Conservation (phyloP, 2,888 invertebrate species). For the Galerucella pusilla region DNA sequence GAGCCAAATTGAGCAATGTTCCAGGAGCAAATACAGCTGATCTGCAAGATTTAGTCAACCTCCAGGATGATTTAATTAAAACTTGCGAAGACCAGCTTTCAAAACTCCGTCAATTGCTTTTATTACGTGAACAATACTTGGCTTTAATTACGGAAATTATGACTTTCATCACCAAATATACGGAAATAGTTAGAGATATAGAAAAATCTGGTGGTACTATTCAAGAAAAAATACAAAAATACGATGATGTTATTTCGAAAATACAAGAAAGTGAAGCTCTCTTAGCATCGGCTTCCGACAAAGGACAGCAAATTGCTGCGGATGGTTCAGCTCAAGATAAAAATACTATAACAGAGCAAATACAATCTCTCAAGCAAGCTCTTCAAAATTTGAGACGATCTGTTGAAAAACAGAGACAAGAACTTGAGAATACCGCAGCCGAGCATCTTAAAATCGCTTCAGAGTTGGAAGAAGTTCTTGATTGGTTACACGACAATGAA, state of each 20-base stretch:
- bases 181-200: conserved; percentile 85
- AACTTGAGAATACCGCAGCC: conserved; percentile 88
- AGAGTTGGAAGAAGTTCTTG: conserved; percentile 84
- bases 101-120: conserved; percentile 79
- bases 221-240: conserved; percentile 88
- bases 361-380: conserved; percentile 88
- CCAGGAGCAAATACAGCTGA: conserved; percentile 83
- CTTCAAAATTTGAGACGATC: conserved; percentile 80
- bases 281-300: conserved; percentile 87
- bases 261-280: conserved; percentile 92
- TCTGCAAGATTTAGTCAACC: conserved; percentile 79
- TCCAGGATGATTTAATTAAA: conserved; percentile 88
- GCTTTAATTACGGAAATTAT: conserved; percentile 88
- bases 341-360: conserved; percentile 87
- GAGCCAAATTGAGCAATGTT: conserved; percentile 80
- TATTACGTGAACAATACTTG: conserved; percentile 89
- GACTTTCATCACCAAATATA: conserved; percentile 88
- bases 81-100: conserved; percentile 88
- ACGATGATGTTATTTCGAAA: conserved; percentile 85
- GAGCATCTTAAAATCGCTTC: conserved; percentile 87
- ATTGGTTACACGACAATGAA: conserved; percentile 86
- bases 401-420: conserved; percentile 87
- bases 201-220: conserved; percentile 85
- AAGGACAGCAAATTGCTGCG: conserved; percentile 91
- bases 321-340: conserved; percentile 90